Percentiles rank a stretch among this genome's conserved stretches.
These are phyloP conservation scores for Cyclura pinguis DNA, from an alignment of 2,797 vertebrate species.

Conservation along the genomic window DNA sequence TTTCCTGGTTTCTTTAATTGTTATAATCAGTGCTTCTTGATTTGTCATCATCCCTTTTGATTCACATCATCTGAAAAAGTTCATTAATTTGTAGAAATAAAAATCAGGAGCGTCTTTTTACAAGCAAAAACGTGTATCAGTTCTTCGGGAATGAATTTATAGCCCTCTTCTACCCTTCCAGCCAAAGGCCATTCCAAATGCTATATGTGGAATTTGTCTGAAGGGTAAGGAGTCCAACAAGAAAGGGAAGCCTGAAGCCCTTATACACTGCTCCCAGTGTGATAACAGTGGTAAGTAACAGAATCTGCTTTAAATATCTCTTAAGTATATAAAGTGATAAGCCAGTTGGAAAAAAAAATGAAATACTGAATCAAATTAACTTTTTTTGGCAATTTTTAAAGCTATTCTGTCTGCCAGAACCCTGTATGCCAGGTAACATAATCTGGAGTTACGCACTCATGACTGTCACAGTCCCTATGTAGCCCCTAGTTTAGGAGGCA, in stretches of 20 bases:
- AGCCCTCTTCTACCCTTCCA: constrained; percentile 99
- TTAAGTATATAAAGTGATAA: constrained; percentile 43
- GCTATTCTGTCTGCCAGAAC: not conserved
- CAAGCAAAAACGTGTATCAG: constrained; percentile 69
- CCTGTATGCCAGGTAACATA: too few relatives aligned
- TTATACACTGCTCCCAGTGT: constrained; percentile 99
- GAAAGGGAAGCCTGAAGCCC: constrained; percentile 95
- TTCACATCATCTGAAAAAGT: constrained; percentile 27
- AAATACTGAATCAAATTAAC: not conserved
- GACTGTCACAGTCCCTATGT: too few relatives aligned
- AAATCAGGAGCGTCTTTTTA: constrained; percentile 45
- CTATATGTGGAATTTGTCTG: constrained; percentile 99
- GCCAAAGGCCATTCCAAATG: constrained; percentile 99
- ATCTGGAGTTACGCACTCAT: too few relatives aligned
- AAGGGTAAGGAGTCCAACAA: constrained; percentile 99
- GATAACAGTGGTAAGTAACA: constrained; percentile 96
- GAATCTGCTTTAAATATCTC: constrained; percentile 49
- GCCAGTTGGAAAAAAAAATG: not conserved
- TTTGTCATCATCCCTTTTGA: constrained; percentile 26
- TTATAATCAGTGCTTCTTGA: constrained; percentile 19
- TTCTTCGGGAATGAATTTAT: constrained; percentile 90
- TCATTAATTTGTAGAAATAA: constrained; percentile 59
- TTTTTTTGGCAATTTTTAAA: constrained; percentile 35
- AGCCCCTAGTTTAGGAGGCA: too few relatives aligned
- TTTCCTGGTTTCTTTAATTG: constrained; percentile 24